Conservation (phyloP, 2,797 vertebrate species). For the Poecilia gillii region DNA sequence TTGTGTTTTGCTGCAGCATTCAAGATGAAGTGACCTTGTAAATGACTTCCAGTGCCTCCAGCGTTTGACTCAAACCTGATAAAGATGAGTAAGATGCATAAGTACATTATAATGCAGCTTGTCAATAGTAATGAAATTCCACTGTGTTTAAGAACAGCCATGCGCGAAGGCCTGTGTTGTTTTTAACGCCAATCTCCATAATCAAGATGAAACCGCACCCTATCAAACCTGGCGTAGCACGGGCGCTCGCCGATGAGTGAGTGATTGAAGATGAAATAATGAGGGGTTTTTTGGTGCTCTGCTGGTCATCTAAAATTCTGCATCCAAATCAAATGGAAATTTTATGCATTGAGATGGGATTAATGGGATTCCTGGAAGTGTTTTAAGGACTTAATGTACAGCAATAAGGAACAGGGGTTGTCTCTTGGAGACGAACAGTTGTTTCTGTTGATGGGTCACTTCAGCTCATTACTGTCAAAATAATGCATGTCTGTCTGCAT, state of each 20-base stretch:
- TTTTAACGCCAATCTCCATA: slow-evolving; percentile 86
- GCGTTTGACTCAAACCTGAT: slow-evolving; percentile 58
- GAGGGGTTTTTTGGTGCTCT: slow-evolving; percentile 81
- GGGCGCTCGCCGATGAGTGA: slow-evolving; percentile 80
- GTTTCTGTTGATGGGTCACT: slow-evolving; percentile 84
- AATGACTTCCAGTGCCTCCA: slow-evolving; percentile 35
- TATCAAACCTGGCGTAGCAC: slow-evolving; percentile 68
- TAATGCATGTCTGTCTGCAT: slow-evolving; percentile 82
- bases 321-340: slow-evolving; percentile 87
- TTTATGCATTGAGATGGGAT: slow-evolving; percentile 86
- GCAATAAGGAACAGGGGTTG: slow-evolving; percentile 82
- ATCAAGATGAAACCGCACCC: slow-evolving; percentile 82
- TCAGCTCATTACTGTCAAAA: slow-evolving; percentile 86
- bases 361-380: slow-evolving; percentile 77
- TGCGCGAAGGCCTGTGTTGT: slow-evolving; percentile 65
- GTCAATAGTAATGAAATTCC: slow-evolving; percentile 84
- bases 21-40: slow-evolving; percentile 45
- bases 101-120: slow-evolving; percentile 85
- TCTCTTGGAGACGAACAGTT: slow-evolving; percentile 80
- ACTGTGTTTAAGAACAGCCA: slow-evolving; percentile 76
- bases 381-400: slow-evolving; percentile 85
- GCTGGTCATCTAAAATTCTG: slow-evolving; percentile 86
- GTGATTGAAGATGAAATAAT: slow-evolving; percentile 89
- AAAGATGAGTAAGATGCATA: slow-evolving; percentile 71
- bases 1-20: slow-evolving; percentile 9